phyloP scores from a whole-genome alignment of 2,113 vertebrate species.

The Callorhinus ursinus region DNA sequence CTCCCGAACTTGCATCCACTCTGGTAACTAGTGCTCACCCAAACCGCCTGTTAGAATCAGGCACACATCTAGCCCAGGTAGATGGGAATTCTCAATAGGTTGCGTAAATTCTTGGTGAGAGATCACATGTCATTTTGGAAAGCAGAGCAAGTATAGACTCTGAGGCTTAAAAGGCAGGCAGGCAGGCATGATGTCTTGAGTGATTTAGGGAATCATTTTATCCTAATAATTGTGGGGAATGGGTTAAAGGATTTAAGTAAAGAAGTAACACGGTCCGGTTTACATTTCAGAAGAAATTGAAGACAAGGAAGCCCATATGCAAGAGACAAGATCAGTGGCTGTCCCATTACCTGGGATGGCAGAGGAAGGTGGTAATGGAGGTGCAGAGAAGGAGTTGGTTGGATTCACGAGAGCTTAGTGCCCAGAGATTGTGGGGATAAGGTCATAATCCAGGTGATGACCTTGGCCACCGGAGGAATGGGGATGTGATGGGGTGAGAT shows the following conservation, averaged over 20 bases:
- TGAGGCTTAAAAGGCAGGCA: not conserved
- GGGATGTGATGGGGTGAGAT: not conserved
- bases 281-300: not conserved
- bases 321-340: not conserved
- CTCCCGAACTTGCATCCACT: not conserved
- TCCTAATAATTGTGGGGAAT: not conserved
- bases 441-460: not conserved
- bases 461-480: not conserved
- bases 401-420: not conserved
- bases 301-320: not conserved
- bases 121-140: not conserved
- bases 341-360: not conserved
- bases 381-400: not conserved
- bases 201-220: constrained; percentile 25
- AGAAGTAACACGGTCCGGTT: not conserved
- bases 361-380: not conserved
- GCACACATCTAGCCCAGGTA: not conserved
- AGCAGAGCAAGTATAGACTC: not conserved
- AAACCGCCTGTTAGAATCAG: not conserved
- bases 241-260: not conserved
- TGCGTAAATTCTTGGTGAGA: not conserved
- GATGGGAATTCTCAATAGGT: not conserved
- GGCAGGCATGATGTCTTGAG: not conserved
- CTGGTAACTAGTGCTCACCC: not conserved
- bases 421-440: not conserved